Evolutionary conservation across 2,113 vertebrate genomes (phyloP), one percentile per base, ranked within the genome.

Genomic region (Nothobranchius kuhntae): DNA sequence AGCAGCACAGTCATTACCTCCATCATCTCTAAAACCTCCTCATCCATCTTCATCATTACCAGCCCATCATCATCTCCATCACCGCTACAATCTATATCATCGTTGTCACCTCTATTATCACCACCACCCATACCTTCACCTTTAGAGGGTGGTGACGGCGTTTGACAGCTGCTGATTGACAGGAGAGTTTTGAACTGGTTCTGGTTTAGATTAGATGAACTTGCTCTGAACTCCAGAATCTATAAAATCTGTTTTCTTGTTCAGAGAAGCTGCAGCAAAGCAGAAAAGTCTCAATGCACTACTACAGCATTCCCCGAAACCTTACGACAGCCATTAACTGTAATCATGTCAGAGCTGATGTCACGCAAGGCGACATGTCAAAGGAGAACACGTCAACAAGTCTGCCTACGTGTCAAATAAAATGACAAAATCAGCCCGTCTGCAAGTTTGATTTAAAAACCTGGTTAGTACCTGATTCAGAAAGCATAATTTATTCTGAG

Each of bases 331-430:
- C 87, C 86, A 91, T 90, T 89, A 91, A 81, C 83, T 73, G 78
- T 78, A 88, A 91, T 90, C 85, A 89, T 80, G 86, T 88, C 86
- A 87, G 63, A 11, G 65, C 51, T 74, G 85, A 86, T 84, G 83
- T 86, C 86, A 87, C 61, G 10, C 53, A 21, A 76, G 81, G 79
- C 38, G 85, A 86, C 82, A 78, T 86, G 83, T 86, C 87, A 87
- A 89, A 87, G 83, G 84, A 84, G 80, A 86, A 75, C 54, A 61
- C 64, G 71, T 87, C 86, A 84, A 88, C 82, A 85, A 81, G 85
- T 87, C 82, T 79, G 67, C 63, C 73, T 62, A 59, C 69, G 80
- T 48, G 55, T 72, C 71, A 59, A 80, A 78, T 78, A 80, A 73
- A 71, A 78, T 58, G 75, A 85, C 75, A 70, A 81, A 51, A 68